These are phyloP conservation scores for Tokudaia tokunoshimensis DNA, from an alignment of 2,797 vertebrate species.

Conservation along the genomic window DNA sequence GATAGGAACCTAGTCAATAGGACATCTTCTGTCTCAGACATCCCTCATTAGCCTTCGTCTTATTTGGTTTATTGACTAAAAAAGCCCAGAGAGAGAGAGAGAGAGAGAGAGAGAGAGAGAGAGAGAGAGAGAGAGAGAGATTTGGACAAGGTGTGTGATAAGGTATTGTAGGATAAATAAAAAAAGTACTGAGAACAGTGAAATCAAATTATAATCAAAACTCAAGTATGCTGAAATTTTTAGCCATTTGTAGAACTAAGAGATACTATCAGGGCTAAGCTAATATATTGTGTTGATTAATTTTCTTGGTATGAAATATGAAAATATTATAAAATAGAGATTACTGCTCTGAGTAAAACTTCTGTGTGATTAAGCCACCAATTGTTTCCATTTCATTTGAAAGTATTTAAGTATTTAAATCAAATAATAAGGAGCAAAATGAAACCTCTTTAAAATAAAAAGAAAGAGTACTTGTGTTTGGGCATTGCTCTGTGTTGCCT, in stretches of 20 bases:
- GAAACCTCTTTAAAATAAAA: background rate
- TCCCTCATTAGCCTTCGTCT: background rate
- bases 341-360: slow-evolving; percentile 55
- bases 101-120: too few relatives aligned
- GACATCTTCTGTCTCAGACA: background rate
- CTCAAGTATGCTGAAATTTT: slow-evolving; percentile 62
- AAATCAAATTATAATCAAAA: slow-evolving; percentile 68
- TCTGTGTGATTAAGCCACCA: slow-evolving; percentile 48
- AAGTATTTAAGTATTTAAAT: slow-evolving; percentile 53
- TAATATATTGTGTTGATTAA: slow-evolving; percentile 73
- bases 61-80: slow-evolving; percentile 50
- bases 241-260: slow-evolving; percentile 71
- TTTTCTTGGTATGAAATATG: slow-evolving; percentile 72
- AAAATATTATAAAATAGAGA: slow-evolving; percentile 73
- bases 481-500: slow-evolving; percentile 39
- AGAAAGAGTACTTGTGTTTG: background rate
- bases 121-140: too few relatives aligned
- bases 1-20: background rate
- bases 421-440: slow-evolving; percentile 25
- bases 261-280: slow-evolving; percentile 64
- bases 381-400: background rate
- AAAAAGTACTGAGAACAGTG: slow-evolving; percentile 49
- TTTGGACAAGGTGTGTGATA: slow-evolving; percentile 65
- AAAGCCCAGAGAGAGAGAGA: too few relatives aligned
- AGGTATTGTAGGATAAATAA: slow-evolving; percentile 67